Base-by-base conservation (phyloP, 2,797 vertebrate species). In the Phoeniculus purpureus region DNA sequence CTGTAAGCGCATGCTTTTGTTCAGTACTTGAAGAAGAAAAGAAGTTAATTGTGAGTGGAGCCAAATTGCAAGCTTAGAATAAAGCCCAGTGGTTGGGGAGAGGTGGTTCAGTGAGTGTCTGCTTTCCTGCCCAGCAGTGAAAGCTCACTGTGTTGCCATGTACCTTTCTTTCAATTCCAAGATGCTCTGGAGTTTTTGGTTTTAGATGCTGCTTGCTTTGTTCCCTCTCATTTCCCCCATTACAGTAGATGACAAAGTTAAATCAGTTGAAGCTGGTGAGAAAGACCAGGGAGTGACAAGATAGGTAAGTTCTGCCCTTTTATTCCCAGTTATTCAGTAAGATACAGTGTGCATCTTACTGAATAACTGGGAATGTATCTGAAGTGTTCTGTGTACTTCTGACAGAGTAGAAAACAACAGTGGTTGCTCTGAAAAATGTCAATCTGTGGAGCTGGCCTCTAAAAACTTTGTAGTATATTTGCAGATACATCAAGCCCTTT, bases 161-260 rank as follows among this genome's bases (percentile, higher is more conserved):
- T 80, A 61, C 9, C 23, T 80, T 23, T 68, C 48, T 81, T 86
- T 66, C 37, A 22, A 5, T 64, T 54, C 4, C 40, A 1, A 89
- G 73, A 51, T 59, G 62, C 14, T 79, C 16, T 72, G 6, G 3
- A 1, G 20, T 25, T 47, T 68, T 87, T 37, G 37, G 10, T 43
- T 43, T 73, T 56, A 91, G 54, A 26, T 81, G 37, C 19, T 14
- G 3, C 15, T 71, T 81, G 15, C 7, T 56, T 78, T 56, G 16
- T 20, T 58, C 29, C 15, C 20, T 4, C 9, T 21, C 10, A 2
- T 5, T 26, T 6, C 4, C 14, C 14, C 12, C 9, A 0, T 1
- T 66, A 12, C 34, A 55, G 34, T 43, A 72, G 18, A 50, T 13
- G 16, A 31, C 51, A 64, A 77, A 77, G 34, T 65, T 58, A 77